Base-by-base conservation (phyloP, 1,140 invertebrate genomes). In the Riptortus pedestris region DNA sequence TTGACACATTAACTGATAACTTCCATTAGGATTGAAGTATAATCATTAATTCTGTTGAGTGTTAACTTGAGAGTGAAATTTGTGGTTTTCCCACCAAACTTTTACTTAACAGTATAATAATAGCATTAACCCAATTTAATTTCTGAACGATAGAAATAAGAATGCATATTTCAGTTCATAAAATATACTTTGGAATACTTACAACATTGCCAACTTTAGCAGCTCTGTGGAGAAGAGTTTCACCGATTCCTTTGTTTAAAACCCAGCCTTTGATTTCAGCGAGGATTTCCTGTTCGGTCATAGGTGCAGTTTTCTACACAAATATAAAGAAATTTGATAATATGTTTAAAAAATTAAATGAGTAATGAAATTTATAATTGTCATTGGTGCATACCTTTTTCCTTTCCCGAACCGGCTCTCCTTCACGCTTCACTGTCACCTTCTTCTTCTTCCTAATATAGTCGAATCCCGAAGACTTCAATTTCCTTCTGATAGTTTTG, bases 231-330 rank as follows among this genome's bases (percentile, higher is more conserved):
- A 96, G 78, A 66, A 91, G 81, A 0, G 91, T 94, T 75, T 96
- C 93, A 14, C 93, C 93, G 14, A 93, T 84, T 20, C 91, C 90
- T 74, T 95, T 95, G 73, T 94, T 96, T 52, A 94, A 84, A 63
- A 93, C 89, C 85, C 93, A 89, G 57, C 85, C 83, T 74, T 92
- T 88, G 51, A 95, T 88, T 77, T 95, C 91, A 65, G 83, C 83
- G 66, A 85, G 84, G 65, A 91, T 85, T 75, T 90, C 88, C 68
- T 86, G 80, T 18, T 82, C 84, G 52, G 82, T 83, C 70, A 67
- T 63, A 27, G 65, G 67, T 60, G 20, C 47, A 31, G 47, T 27
- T 64, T 66, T 67, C 38, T 31, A 51, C 22, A 5, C 64, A 45
- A 64, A 27, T 24, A 26, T 24, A 55, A 26, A 27, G 22, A 24